Conservation (phyloP, 2,113 vertebrate species). For the Vidua macroura region DNA sequence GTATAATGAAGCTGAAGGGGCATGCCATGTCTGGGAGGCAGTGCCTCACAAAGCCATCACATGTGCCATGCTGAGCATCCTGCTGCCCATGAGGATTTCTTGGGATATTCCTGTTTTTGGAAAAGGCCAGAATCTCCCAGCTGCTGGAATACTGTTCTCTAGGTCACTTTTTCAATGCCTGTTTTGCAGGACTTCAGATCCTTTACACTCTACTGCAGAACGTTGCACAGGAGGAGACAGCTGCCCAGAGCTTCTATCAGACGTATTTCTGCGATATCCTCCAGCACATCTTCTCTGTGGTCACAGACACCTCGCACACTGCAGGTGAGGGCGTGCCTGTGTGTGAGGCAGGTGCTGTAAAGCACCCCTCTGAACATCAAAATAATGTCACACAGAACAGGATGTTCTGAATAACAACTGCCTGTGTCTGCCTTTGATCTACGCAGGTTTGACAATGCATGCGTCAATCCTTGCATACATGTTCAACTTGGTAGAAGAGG, state of each 20-base stretch:
- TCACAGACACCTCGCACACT: constrained; percentile 97
- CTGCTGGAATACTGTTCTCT: background rate
- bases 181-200: constrained; percentile 88
- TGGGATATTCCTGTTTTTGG: background rate
- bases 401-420: background rate
- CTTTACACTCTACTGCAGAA: constrained; percentile 97
- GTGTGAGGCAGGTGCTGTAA: background rate
- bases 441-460: constrained; percentile 95
- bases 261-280: constrained; percentile 98
- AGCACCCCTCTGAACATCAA: background rate
- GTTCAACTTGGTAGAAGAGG: constrained; percentile 99
- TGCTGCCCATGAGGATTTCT: background rate
- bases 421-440: background rate
- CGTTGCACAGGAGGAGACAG: constrained; percentile 94
- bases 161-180: background rate
- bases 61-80: accelerated
- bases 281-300: constrained; percentile 98
- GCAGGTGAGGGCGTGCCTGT: constrained; percentile 77
- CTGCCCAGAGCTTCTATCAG: constrained; percentile 98
- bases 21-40: accelerated
- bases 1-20: background rate
- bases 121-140: background rate
- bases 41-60: accelerated
- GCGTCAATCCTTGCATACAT: constrained; percentile 98
- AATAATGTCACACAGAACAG: accelerated